Evolutionary conservation across 2,888 invertebrate genomes (phyloP).

Genomic region (Ceraclea dissimilis): DNA sequence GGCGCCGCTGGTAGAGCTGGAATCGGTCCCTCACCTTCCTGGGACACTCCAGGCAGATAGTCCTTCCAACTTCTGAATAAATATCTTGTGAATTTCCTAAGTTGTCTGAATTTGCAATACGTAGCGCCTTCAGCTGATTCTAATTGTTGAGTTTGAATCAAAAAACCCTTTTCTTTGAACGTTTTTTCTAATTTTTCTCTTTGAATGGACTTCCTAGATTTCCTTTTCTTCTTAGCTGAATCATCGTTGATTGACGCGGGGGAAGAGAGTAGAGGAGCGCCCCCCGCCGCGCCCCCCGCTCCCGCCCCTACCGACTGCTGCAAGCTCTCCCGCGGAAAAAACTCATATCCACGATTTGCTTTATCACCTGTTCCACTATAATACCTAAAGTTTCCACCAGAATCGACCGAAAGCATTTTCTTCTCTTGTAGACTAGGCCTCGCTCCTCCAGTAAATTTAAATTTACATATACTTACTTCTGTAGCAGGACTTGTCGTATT

Average conservation of each 20-base stretch:
- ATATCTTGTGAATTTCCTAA: slow-evolving; percentile 85
- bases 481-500: slow-evolving; percentile 66
- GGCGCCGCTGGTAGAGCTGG: slow-evolving; percentile 9
- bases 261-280: slow-evolving; percentile 30
- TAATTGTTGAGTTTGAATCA: slow-evolving; percentile 87
- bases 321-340: slow-evolving; percentile 63
- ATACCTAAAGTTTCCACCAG: slow-evolving; percentile 81
- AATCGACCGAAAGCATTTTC: slow-evolving; percentile 85
- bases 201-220: slow-evolving; percentile 75
- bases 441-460: slow-evolving; percentile 87
- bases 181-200: slow-evolving; percentile 85
- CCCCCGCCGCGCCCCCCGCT: slow-evolving; percentile 29
- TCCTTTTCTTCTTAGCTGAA: slow-evolving; percentile 55
- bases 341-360: slow-evolving; percentile 68
- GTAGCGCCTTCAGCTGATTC: slow-evolving; percentile 91
- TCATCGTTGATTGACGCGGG: slow-evolving; percentile 33
- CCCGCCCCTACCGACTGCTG: slow-evolving; percentile 44
- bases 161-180: slow-evolving; percentile 86
- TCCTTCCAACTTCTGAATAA: slow-evolving; percentile 91
- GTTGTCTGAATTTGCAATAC: slow-evolving; percentile 86
- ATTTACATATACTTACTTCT: slow-evolving; percentile 86
- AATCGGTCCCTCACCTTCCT: slow-evolving; percentile 10
- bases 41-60: slow-evolving; percentile 62
- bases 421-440: slow-evolving; percentile 85
- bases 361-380: slow-evolving; percentile 82